Base-by-base conservation (phyloP, 2,888 invertebrate genomes). In the Oscheius sp. region DNA sequence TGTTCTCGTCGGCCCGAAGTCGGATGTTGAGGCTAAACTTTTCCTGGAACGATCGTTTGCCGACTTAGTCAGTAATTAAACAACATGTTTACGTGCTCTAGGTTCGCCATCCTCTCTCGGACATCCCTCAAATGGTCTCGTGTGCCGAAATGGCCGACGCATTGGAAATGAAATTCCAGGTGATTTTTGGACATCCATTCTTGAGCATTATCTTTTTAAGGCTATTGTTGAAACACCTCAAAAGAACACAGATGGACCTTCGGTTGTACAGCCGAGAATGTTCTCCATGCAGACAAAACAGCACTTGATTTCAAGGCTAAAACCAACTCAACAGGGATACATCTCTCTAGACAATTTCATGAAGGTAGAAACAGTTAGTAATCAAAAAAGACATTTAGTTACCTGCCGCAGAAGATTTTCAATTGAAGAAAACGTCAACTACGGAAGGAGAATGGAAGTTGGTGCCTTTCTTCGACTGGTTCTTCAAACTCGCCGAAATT, bases 381-480 rank as follows among this genome's bases (percentile, higher is more conserved):
- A 72, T 47, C 59, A 75, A 77, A 63, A 58, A 62, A 70, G 11
- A 9, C 51, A 70, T 76, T 78, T 51, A 86, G 81, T 79, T 86
- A 55, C 85, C 88, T 2, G 88, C 84, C 21, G 86, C 87, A 48
- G 88, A 88, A 60, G 88, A 88, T 47, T 88, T 78, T 68, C 83
- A 83, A 73, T 76, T 80, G 32, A 84, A 84, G 65, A 84, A 83
- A 55, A 74, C 79, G 5, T 77, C 81, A 2, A 70, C 76, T 1
- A 78, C 77, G 13, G 87, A 87, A 1, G 88, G 88, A n/a, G 88
- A 88, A 65, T 88, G 88, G 88, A 88, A 88, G 75, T 77, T 88
- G 48, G 86, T 87, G 21, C 83, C 84, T 5, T 83, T 79, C 75
- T 84, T 80, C 73, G 84, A 84, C 65, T 84, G 84, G 87, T 87